A percentile compares a stretch with the other conserved stretches of the same genome.
These are phyloP conservation scores for Flexamia atlantica DNA, from an alignment of 2,888 invertebrate genomes.

Conservation along the genomic window DNA sequence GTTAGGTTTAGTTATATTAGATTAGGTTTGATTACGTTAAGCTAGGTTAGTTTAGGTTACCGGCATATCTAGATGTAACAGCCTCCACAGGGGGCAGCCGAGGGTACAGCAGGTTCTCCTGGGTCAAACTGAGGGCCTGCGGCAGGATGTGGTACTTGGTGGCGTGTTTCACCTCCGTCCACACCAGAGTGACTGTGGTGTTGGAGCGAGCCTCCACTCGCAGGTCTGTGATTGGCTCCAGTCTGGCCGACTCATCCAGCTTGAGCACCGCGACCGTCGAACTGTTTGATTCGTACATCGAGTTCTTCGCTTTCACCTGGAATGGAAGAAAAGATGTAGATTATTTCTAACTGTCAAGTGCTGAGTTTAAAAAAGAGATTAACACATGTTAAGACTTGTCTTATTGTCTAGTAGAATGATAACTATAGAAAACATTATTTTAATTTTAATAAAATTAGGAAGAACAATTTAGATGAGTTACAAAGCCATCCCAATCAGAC, in stretches of 20 bases:
- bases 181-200: constrained; percentile 78
- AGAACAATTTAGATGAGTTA: no score
- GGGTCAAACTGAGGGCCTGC: constrained; percentile 71
- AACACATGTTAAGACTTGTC: no score
- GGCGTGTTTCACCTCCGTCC: constrained; percentile 79
- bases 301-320: constrained; percentile 82
- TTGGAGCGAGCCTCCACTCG: constrained; percentile 76
- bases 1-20: no score
- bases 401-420: no score
- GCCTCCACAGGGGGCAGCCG: constrained; percentile 75
- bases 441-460: no score
- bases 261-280: constrained; percentile 79
- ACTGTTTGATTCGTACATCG: constrained; percentile 78
- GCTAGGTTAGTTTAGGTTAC: no score
- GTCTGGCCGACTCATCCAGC: constrained; percentile 82
- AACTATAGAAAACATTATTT: no score
- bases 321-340: no score
- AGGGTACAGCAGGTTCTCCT: constrained; percentile 76
- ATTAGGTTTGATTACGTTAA: no score
- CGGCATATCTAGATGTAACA: constrained; percentile 71
- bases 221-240: constrained; percentile 80
- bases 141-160: constrained; percentile 80
- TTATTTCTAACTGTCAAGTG: no score
- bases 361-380: no score
- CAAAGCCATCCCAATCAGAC: no score